Conservation (phyloP, 2,888 invertebrate genomes). For the Diplazon laetatorius region DNA sequence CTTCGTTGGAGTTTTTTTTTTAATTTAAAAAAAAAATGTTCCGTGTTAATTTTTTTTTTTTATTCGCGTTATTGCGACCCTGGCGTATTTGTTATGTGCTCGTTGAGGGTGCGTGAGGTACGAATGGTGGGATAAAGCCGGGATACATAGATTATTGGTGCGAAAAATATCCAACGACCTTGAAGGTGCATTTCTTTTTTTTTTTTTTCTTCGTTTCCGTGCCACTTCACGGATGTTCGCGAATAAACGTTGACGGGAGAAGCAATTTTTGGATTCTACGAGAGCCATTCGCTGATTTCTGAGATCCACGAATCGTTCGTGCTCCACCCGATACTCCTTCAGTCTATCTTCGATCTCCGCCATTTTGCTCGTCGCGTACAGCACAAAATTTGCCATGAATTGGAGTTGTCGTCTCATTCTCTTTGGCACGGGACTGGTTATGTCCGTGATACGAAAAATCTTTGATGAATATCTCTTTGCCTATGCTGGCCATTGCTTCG, state of each 20-base stretch:
- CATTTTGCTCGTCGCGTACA: conserved; percentile 67
- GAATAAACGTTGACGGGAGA: conserved; percentile 8
- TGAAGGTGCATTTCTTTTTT: conserved; percentile 23
- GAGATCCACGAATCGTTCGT: conserved; percentile 57
- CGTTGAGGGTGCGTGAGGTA: conserved; percentile 35
- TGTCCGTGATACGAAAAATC: conserved; percentile 71
- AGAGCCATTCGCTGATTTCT: conserved; percentile 51
- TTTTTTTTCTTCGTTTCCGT: too few relatives aligned
- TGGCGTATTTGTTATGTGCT: conserved; percentile 32
- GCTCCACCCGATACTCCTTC: conserved; percentile 22
- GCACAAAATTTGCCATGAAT: conserved; percentile 72
- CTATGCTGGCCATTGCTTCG: conserved; percentile 66
- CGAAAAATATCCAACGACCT: too few relatives aligned
- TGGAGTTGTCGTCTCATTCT: conserved; percentile 69
- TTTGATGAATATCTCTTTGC: conserved; percentile 68
- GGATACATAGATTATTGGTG: conserved; percentile 25
- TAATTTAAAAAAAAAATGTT: not conserved
- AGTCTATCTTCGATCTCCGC: conserved; percentile 61
- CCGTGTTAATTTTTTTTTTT: not conserved
- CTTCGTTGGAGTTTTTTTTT: conserved; percentile 16
- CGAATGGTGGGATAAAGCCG: conserved; percentile 2
- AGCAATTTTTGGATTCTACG: conserved; percentile 61
- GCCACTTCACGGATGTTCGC: conserved; percentile 17
- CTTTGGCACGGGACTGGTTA: conserved; percentile 72
- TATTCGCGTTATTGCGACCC: not conserved